Base-by-base conservation (phyloP, 2,888 invertebrate genomes). In the Clanis bilineata region DNA sequence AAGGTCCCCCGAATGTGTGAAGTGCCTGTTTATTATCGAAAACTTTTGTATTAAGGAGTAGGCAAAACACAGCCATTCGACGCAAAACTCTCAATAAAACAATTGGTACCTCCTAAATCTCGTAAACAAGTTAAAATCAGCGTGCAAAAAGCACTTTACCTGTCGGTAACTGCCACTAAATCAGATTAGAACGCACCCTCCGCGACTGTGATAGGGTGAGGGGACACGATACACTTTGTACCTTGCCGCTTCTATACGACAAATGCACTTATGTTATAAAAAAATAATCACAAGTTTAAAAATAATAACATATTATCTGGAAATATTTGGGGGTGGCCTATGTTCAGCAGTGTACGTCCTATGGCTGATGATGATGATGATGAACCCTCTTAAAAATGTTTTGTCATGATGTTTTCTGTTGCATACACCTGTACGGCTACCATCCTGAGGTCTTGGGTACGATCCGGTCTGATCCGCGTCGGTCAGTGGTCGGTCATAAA, bases 71-170 rank as follows among this genome's bases (percentile, higher is more conserved):
- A 6, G 32, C n/a, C 15, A 39, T 39, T 15, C 18, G 9, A 22
- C 23, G 25, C 39, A 47, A 51, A 18, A n/a, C 15, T 36, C 44
- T 38, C 22, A 56, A 36, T 7, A 57, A 43, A 57, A 55, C 36
- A 54, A 59, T 59, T 51, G 59, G n/a, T 51, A 43, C 54, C 15
- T 32, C n/a, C 22, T 51, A 59, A 32, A 32, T 51, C 60, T 43
- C 9, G 57, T 67, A 68, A 76, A 76, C 75, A 73, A 74, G 80
- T 80, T 72, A 73, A 73, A 80, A 76, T 70, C 76, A 68, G 73
- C 82, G 80, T 80, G 76, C 74, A 78, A 81, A 70, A 78, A 85
- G 80, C 84, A 83, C 83, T 87, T 80, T 83, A 88, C 88, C 86
- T 87, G 86, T 78, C 79, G 76, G 75, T 82, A 83, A 83, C 82